Percentiles rank a stretch among this genome's conserved stretches.
These are phyloP conservation scores for Saxicola maurus DNA, from an alignment of 2,797 vertebrate species.

Conservation along the genomic window DNA sequence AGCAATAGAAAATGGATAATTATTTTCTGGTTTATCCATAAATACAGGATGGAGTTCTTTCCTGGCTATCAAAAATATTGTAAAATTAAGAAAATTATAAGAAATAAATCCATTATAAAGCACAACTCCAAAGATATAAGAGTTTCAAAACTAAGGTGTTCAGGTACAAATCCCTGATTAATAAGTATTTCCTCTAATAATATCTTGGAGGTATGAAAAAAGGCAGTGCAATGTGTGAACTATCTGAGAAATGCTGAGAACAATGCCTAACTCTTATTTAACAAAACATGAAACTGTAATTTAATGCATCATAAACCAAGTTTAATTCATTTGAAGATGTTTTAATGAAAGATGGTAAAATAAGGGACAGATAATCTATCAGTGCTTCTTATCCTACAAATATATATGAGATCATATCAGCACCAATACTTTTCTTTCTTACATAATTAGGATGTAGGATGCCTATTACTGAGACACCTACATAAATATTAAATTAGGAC, in stretches of 20 bases:
- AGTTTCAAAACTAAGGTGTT: not conserved
- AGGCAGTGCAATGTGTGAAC: not conserved
- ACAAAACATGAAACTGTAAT: slow-evolving; percentile 5
- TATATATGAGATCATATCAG: slow-evolving; percentile 23
- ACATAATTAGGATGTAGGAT: slow-evolving; percentile 59
- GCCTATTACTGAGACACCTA: slow-evolving; percentile 53
- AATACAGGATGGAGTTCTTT: not conserved
- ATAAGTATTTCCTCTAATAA: not conserved
- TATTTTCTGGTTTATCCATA: not conserved
- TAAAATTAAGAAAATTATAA: not conserved
- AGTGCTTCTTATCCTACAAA: slow-evolving; percentile 22
- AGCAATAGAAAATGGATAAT: not conserved
- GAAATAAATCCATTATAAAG: not conserved
- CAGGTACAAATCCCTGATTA: not conserved
- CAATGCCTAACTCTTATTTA: not conserved
- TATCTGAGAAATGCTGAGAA: not conserved
- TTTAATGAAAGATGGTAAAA: slow-evolving; percentile 12
- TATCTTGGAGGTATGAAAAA: not conserved
- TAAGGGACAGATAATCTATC: slow-evolving; percentile 23
- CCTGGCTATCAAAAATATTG: not conserved
- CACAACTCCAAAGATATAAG: not conserved
- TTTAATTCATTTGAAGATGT: not conserved
- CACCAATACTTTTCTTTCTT: slow-evolving; percentile 51
- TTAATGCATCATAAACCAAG: slow-evolving; percentile 20
- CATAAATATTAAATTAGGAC: slow-evolving; percentile 63